Evolutionary conservation across 2,888 invertebrate species (phyloP).

Genomic region (Brachyopa scutellaris): DNA sequence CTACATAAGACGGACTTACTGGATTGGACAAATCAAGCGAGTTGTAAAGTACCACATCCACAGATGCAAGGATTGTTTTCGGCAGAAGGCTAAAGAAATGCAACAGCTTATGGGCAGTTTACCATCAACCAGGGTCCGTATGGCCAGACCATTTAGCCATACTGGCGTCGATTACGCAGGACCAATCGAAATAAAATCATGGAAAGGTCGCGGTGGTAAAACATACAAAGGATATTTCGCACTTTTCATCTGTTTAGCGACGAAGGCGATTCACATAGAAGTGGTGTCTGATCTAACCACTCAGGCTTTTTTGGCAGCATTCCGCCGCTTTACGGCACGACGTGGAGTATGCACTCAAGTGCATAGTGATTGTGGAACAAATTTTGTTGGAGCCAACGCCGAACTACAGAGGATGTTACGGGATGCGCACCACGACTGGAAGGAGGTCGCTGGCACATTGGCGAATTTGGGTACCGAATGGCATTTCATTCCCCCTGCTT

Average conservation of each 20-base stretch:
- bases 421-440: background rate
- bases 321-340: conserved; percentile 6
- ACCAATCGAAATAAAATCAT: conserved; percentile 5
- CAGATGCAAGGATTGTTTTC: background rate
- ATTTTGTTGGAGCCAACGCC: conserved; percentile 6
- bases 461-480: background rate
- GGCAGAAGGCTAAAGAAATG: too few species aligned
- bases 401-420: background rate
- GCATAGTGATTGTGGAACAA: conserved; percentile 8
- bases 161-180: conserved; percentile 6
- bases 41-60: background rate
- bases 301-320: conserved; percentile 15
- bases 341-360: conserved; percentile 1
- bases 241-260: conserved; percentile 10
- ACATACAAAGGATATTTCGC: conserved; percentile 14
- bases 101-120: conserved; percentile 12
- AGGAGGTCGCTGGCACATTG: background rate
- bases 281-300: background rate
- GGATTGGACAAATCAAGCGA: background rate
- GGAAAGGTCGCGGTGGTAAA: conserved; percentile 11
- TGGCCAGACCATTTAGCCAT: background rate
- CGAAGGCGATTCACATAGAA: conserved; percentile 14
- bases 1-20: background rate
- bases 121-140: background rate
- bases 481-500: conserved; percentile 5